Percentiles rank a stretch among this genome's conserved stretches.
These are phyloP conservation scores for Drosophila murphyi DNA, from an alignment of 1,140 invertebrate species.

Conservation along the genomic window DNA sequence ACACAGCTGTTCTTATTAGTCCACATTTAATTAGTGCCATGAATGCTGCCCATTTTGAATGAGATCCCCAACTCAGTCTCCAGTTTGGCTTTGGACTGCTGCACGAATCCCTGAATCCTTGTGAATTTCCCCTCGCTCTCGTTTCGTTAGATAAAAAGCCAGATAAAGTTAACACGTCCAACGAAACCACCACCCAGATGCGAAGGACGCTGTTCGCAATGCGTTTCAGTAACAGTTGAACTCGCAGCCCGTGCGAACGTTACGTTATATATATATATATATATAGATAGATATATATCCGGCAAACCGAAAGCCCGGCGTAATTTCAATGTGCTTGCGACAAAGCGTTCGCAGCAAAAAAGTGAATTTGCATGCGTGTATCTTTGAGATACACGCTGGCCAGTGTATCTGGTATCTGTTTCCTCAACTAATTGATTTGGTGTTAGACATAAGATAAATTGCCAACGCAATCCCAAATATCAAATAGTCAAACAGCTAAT, in stretches of 20 bases:
- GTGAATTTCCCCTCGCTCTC: constrained; percentile 32
- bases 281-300: neutral
- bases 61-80: constrained; percentile 23
- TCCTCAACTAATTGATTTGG: constrained; percentile 29
- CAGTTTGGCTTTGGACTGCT: constrained; percentile 9
- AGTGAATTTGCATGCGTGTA: constrained; percentile 30
- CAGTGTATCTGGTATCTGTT: neutral
- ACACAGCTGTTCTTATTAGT: constrained; percentile 1
- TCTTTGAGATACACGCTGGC: constrained; percentile 6
- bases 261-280: neutral
- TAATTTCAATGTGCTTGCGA: constrained; percentile 7
- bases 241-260: constrained; percentile 51
- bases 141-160: constrained; percentile 59
- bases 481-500: constrained; percentile 48
- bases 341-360: neutral
- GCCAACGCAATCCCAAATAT: constrained; percentile 18
- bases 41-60: constrained; percentile 48
- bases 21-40: constrained; percentile 16
- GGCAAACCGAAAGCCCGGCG: neutral
- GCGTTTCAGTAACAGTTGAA: constrained; percentile 66
- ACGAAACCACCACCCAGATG: constrained; percentile 42
- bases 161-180: constrained; percentile 65
- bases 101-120: constrained; percentile 31
- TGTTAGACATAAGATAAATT: constrained; percentile 60
- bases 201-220: constrained; percentile 44